Conservation (phyloP, 2,888 invertebrate species). For the Macrophya alboannulata region DNA sequence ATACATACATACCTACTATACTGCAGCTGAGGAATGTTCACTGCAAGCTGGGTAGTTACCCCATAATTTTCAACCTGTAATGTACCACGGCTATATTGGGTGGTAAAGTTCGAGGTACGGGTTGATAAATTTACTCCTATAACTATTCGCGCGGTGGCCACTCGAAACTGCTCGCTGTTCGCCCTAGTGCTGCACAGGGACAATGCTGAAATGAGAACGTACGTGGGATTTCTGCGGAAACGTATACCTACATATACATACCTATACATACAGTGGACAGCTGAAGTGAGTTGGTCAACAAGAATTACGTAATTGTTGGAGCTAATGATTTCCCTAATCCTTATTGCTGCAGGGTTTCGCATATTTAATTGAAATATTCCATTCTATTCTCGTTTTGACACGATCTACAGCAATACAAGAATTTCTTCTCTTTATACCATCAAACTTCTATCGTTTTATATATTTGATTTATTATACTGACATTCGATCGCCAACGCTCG, state of each 20-base stretch:
- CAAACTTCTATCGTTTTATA: not conserved
- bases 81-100: slow-evolving; percentile 55
- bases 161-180: not conserved
- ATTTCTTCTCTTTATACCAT: not conserved
- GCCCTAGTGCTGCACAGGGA: slow-evolving; percentile 1
- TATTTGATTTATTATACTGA: not conserved
- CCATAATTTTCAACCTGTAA: slow-evolving; percentile 65
- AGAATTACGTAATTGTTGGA: not conserved
- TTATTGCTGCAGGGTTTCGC: not conserved
- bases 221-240: slow-evolving; percentile 2
- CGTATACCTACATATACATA: no score
- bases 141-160: slow-evolving; percentile 41
- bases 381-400: not conserved
- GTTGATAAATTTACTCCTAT: slow-evolving; percentile 59
- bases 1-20: not conserved
- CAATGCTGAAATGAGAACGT: slow-evolving; percentile 2
- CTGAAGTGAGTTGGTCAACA: slow-evolving; percentile 11
- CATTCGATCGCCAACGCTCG: not conserved
- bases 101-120: slow-evolving; percentile 56
- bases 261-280: not conserved
- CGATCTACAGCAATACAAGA: not conserved
- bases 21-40: slow-evolving; percentile 15
- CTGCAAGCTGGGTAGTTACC: slow-evolving; percentile 57
- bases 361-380: not conserved
- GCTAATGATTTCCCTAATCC: slow-evolving; percentile 2